Evolutionary conservation across 2,797 vertebrate species (phyloP).

Genomic region (Crocodylus rhombifer): DNA sequence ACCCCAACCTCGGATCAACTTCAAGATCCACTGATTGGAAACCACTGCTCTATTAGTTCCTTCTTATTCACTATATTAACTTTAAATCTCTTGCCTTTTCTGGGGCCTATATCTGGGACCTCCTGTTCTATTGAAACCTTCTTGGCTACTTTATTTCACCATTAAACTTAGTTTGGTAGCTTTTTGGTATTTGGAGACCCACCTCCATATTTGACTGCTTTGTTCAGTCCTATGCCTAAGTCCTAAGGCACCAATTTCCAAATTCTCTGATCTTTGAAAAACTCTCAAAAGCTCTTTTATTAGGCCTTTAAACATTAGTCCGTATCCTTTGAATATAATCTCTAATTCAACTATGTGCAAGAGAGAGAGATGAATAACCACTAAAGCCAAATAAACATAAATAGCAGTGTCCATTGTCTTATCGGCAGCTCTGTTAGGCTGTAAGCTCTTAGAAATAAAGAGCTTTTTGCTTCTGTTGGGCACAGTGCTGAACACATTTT

Average conservation of each 20-base stretch:
- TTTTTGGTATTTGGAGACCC: neutral
- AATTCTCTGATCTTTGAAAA: neutral
- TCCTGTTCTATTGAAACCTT: fast-evolving
- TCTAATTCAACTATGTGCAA: neutral
- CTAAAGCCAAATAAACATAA: neutral
- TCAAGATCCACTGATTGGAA: too few relatives aligned
- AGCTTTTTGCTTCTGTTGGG: conserved; percentile 8
- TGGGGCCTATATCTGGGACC: too few relatives aligned
- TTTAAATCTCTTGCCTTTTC: too few relatives aligned
- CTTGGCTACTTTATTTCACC: neutral
- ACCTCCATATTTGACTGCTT: neutral
- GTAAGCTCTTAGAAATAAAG: neutral
- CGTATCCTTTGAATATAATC: neutral
- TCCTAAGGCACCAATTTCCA: neutral
- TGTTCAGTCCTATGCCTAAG: neutral
- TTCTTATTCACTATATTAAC: too few relatives aligned
- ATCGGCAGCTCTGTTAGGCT: neutral
- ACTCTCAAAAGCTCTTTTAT: fast-evolving
- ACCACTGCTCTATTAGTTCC: too few relatives aligned
- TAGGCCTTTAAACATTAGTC: fast-evolving
- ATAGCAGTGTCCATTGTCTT: neutral
- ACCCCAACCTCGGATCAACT: too few relatives aligned
- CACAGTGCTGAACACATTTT: conserved; percentile 55
- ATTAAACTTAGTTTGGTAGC: neutral
- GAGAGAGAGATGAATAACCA: neutral